Conservation (phyloP, 2,888 invertebrate genomes). For the Cepaea hortensis region DNA sequence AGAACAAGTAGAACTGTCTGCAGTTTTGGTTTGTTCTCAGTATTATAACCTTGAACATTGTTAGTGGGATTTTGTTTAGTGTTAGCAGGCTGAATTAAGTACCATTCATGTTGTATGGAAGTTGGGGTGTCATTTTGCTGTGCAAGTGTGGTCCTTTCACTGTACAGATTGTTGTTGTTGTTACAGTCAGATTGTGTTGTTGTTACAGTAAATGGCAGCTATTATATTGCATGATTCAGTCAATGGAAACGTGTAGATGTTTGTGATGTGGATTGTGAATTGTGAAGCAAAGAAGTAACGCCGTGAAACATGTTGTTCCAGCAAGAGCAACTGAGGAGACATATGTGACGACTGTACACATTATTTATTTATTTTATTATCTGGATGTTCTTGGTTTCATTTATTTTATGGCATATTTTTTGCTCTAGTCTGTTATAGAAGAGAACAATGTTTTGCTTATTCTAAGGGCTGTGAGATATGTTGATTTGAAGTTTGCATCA, state of each 20-base stretch:
- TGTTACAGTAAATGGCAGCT: constrained; percentile 12
- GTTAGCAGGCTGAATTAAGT: too few relatives aligned
- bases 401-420: not conserved
- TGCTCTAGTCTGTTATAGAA: not conserved
- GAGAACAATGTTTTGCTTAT: not conserved
- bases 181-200: not conserved
- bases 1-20: too few relatives aligned
- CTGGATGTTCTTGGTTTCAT: not conserved
- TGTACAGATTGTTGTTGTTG: not conserved
- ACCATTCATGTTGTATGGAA: not conserved
- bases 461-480: not conserved
- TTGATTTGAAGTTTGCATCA: not conserved
- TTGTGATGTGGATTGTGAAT: too few relatives aligned
- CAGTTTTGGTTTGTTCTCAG: too few relatives aligned
- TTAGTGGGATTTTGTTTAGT: not conserved
- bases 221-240: not conserved
- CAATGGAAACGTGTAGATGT: too few relatives aligned
- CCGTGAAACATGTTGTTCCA: too few relatives aligned
- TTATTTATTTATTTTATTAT: not conserved
- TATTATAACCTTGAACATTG: not conserved
- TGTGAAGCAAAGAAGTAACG: too few relatives aligned
- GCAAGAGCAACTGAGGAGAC: too few relatives aligned
- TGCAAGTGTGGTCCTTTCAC: not conserved
- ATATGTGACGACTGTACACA: too few relatives aligned
- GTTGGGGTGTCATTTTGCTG: not conserved